Evolutionary conservation across 1,140 invertebrate genomes (phyloP).

Genomic region (Cylas formicarius): DNA sequence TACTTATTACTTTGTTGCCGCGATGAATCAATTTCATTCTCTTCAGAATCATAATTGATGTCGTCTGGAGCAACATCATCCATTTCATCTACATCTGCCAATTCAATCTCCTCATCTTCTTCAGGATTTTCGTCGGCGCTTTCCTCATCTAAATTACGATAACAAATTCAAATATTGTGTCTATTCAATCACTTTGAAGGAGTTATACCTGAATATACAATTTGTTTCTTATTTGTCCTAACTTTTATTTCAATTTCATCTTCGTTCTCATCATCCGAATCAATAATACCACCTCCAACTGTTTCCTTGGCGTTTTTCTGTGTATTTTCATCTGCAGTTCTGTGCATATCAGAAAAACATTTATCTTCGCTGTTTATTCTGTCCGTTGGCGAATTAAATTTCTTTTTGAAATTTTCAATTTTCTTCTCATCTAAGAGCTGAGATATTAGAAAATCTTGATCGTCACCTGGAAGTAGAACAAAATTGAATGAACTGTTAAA

Average conservation of each 20-base stretch:
- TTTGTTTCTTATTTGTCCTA: slow-evolving; percentile 25
- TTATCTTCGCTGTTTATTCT: too few species aligned
- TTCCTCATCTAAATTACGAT: slow-evolving; percentile 51
- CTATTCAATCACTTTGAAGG: background rate
- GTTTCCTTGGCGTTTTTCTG: slow-evolving; percentile 26
- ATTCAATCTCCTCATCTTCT: slow-evolving; percentile 39
- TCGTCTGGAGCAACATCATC: slow-evolving; percentile 44
- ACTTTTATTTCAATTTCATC: slow-evolving; percentile 20
- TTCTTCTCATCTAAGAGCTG: slow-evolving; percentile 39
- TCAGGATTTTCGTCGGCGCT: slow-evolving; percentile 39
- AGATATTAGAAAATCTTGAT: slow-evolving; percentile 35
- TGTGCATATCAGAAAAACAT: background rate
- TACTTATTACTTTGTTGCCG: slow-evolving; percentile 32
- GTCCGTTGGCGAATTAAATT: slow-evolving; percentile 39
- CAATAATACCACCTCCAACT: slow-evolving; percentile 26
- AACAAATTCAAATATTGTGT: background rate
- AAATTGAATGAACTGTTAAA: background rate
- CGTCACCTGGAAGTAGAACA: slow-evolving; percentile 23
- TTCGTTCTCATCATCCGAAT: slow-evolving; percentile 33
- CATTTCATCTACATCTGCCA: slow-evolving; percentile 39
- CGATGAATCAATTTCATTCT: slow-evolving; percentile 57
- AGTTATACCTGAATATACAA: slow-evolving; percentile 30
- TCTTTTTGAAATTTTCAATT: slow-evolving; percentile 36
- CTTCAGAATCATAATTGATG: slow-evolving; percentile 67
- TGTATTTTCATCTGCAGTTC: slow-evolving; percentile 4